Conservation (phyloP, 1,140 invertebrate genomes). For the Zelostemma sp. region DNA sequence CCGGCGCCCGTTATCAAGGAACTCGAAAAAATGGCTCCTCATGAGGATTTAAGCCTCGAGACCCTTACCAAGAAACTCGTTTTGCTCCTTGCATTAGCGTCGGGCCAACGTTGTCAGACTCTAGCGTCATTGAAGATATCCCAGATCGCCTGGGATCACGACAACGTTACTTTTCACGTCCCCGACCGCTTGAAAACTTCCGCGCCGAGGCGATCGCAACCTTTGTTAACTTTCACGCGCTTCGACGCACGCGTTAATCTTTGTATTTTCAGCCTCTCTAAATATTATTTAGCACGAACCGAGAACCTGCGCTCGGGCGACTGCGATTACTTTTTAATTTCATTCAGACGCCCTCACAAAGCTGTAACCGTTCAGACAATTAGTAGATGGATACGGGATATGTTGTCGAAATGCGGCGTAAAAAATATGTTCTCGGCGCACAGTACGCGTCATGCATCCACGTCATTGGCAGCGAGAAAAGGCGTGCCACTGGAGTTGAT, state of each 20-base stretch:
- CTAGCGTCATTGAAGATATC: slow-evolving; percentile 25
- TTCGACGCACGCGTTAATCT: slow-evolving; percentile 37
- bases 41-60: slow-evolving; percentile 1
- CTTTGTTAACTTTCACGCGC: slow-evolving; percentile 18
- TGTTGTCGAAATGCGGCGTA: slow-evolving; percentile 37
- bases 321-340: slow-evolving; percentile 21
- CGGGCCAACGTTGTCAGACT: slow-evolving; percentile 22
- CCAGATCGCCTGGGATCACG: slow-evolving; percentile 2
- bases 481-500: too few relatives aligned
- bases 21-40: not conserved
- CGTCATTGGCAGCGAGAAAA: slow-evolving; percentile 43
- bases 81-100: slow-evolving; percentile 20
- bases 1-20: slow-evolving; percentile 13
- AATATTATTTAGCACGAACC: slow-evolving; percentile 14
- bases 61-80: slow-evolving; percentile 17
- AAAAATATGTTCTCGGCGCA: slow-evolving; percentile 43
- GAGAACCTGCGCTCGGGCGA: slow-evolving; percentile 2
- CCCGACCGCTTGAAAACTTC: slow-evolving; percentile 26
- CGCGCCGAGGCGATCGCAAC: too few relatives aligned
- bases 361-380: slow-evolving; percentile 40
- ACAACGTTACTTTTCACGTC: slow-evolving; percentile 12
- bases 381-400: slow-evolving; percentile 52
- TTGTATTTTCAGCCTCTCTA: slow-evolving; percentile 7
- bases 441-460: slow-evolving; percentile 48
- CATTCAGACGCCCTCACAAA: slow-evolving; percentile 18